Percentiles rank a stretch among this genome's conserved stretches.
These are phyloP conservation scores for Blastomussa wellsi DNA, from an alignment of 92 coral and sea anemone species.

Conservation along the genomic window DNA sequence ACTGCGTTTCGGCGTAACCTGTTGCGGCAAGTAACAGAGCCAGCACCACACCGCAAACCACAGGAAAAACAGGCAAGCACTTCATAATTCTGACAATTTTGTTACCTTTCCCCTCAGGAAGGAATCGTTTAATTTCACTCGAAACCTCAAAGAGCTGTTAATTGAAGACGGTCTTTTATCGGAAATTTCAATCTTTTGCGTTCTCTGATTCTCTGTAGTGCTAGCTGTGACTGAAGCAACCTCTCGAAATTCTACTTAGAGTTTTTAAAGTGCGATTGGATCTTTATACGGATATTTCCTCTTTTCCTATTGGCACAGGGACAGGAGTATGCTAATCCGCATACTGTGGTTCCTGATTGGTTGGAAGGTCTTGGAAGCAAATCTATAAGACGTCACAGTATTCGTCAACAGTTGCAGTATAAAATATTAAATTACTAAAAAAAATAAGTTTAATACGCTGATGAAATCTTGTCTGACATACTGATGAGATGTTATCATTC, in stretches of 20 bases:
- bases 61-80: not conserved
- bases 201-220: not conserved
- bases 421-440: not conserved
- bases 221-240: not conserved
- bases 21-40: not conserved
- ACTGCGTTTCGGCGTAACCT: constrained; percentile 16
- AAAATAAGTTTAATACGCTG: too few relatives aligned
- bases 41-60: constrained; percentile 15
- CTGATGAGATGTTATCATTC: not conserved
- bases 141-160: not conserved
- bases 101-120: not conserved
- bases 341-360: not conserved
- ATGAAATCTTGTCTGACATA: too few relatives aligned
- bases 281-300: not conserved
- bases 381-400: not conserved
- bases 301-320: constrained; percentile 12
- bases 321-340: not conserved
- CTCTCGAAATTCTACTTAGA: not conserved
- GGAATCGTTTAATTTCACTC: not conserved
- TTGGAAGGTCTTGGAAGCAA: not conserved
- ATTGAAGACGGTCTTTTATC: not conserved
- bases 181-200: not conserved
- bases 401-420: not conserved
- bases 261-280: not conserved
- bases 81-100: not conserved